Percentiles rank a stretch among this genome's conserved stretches.
Evolutionary conservation across 2,888 invertebrate species (phyloP).

Genomic region (Epiblema foenella): DNA sequence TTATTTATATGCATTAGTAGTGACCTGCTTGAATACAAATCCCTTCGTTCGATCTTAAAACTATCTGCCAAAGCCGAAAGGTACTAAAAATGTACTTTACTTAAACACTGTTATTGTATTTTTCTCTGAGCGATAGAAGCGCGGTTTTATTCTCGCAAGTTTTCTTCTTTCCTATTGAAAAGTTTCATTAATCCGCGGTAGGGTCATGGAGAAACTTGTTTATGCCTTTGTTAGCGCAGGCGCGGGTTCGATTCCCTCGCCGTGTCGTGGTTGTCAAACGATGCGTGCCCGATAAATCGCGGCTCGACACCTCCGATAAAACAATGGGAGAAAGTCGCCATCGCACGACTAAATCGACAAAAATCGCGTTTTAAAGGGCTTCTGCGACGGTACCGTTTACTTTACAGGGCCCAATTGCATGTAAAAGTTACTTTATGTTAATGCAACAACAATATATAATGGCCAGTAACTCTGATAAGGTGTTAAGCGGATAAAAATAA

Average conservation of each 20-base stretch:
- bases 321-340: conserved; percentile 76
- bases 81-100: neutral
- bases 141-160: conserved; percentile 32
- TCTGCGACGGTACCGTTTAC: conserved; percentile 38
- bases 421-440: conserved; percentile 37
- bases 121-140: neutral
- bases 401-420: conserved; percentile 31
- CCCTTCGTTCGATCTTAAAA: conserved; percentile 12
- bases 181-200: conserved; percentile 42
- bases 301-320: conserved; percentile 71
- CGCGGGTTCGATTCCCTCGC: conserved; percentile 71
- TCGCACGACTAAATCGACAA: conserved; percentile 51
- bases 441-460: conserved; percentile 25
- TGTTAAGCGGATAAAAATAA: conserved; percentile 15
- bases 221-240: conserved; percentile 60
- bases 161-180: conserved; percentile 42
- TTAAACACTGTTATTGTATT: neutral
- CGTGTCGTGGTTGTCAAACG: conserved; percentile 70
- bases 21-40: conserved; percentile 32
- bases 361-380: conserved; percentile 41
- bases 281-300: conserved; percentile 75
- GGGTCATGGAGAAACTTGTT: conserved; percentile 61
- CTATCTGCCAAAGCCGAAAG: neutral
- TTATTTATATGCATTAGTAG: conserved; percentile 37
- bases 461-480: conserved; percentile 7